Evolutionary conservation across 2,888 invertebrate species (phyloP), one percentile per base, ranked within the genome.

Genomic region (Dorcus hopei): DNA sequence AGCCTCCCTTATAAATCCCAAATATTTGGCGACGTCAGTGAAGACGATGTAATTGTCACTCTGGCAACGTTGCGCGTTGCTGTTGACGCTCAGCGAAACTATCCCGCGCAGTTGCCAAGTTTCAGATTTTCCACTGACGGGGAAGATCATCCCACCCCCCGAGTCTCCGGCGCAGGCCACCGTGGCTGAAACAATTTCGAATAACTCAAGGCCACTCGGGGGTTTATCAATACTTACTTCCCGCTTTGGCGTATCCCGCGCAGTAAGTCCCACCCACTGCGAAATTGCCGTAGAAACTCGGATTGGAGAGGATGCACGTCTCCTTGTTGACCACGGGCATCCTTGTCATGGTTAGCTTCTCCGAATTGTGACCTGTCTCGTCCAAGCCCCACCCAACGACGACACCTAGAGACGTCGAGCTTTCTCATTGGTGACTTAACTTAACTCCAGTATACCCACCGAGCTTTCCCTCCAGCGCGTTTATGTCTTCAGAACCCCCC

Each of bases 241-340:
- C 80, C 79, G 62, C 80, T 80, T 61, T 71, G 67, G 26, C 26
- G 62, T 76, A 80, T 9, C 80, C 80, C 3, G 80, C 80, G 61
- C 80, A 80, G 61, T 74, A 86, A 0, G 85, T 85, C 65, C 79
- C 83, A 1, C 82, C 80, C 0, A 82, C 82, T 0, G 84, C 83
- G 71, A 85, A 85, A 42, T 81, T 76, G 0, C 82, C 81, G 71
- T 83, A 86, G 78, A 86, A 85, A 52, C 84, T 83, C 64, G 82
- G 82, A 73, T 83, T 83, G 0, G 85, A 85, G 58, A 83, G 76
- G 64, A 86, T 80, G 72, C 86, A 86, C 5, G 83, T 83, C 69
- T 83, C 81, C 61, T 82, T 82, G 62, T 82, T 80, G 0, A 85
- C 84, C 7, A 86, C 79, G 0, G 85, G 85, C 85, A 86, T 85